Evolutionary conservation across 2,113 vertebrate species (phyloP).

Genomic region (Rhinolophus sinicus): DNA sequence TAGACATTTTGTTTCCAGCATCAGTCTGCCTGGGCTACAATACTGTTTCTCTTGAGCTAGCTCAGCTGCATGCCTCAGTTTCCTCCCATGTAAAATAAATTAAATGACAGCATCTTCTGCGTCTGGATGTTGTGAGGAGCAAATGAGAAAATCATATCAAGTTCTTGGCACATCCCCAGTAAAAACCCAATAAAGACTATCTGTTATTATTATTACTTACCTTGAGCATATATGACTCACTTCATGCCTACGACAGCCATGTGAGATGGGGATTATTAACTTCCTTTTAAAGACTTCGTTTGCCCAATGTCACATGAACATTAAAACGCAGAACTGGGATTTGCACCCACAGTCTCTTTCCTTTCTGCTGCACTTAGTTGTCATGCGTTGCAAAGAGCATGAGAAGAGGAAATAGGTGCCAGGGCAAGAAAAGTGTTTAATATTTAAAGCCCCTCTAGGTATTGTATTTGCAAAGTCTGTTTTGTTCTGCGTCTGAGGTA

Average conservation of each 20-base stretch:
- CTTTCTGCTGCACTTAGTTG: background rate
- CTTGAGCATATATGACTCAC: background rate
- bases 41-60: background rate
- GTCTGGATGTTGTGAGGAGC: background rate
- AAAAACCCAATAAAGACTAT: background rate
- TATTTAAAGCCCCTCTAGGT: background rate
- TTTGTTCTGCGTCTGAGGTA: background rate
- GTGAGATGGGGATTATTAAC: background rate
- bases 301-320: background rate
- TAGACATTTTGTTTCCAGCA: background rate
- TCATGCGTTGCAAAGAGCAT: background rate
- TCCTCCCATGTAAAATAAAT: slow-evolving; percentile 23
- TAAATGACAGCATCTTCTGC: background rate
- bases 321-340: background rate
- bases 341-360: background rate
- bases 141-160: background rate
- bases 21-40: background rate
- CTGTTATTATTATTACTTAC: slow-evolving; percentile 1
- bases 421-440: background rate
- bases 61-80: slow-evolving; percentile 9
- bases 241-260: background rate
- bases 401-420: background rate
- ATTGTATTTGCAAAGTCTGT: background rate
- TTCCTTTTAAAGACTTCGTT: background rate
- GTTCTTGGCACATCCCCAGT: slow-evolving; percentile 12